Evolutionary conservation across 2,113 vertebrate genomes (phyloP).

Genomic region (Gracilinanus agilis): DNA sequence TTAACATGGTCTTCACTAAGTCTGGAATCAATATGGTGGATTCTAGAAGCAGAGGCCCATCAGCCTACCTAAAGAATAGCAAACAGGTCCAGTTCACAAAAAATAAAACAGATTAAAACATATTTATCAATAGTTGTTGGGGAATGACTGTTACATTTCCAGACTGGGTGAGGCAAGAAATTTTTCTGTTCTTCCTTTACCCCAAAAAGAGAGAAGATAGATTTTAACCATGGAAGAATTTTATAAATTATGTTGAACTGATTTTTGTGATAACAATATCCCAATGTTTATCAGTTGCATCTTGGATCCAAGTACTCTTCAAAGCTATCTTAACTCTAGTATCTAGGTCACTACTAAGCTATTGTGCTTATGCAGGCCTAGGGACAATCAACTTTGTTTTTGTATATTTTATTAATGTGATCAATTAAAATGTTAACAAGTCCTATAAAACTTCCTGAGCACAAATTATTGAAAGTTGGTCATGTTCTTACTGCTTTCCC

Average conservation of each 20-base stretch:
- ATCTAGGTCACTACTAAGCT: neutral
- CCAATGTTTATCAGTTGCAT: neutral
- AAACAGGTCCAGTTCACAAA: neutral
- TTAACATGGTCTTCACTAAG: neutral
- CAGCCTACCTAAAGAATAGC: neutral
- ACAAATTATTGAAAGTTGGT: neutral
- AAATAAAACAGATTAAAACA: neutral
- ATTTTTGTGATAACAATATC: neutral
- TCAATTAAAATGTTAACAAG: conserved; percentile 36
- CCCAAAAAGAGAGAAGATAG: neutral
- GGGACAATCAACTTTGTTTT: neutral
- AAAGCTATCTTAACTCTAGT: neutral
- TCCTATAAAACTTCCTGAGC: neutral
- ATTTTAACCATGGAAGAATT: neutral
- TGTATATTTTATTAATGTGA: neutral
- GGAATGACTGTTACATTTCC: neutral
- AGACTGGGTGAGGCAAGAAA: neutral
- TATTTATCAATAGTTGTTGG: neutral
- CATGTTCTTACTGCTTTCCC: conserved; percentile 8
- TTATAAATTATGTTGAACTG: neutral
- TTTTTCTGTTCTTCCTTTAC: neutral
- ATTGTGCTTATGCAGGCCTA: neutral
- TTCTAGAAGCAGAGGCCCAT: neutral
- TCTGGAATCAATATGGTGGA: neutral
- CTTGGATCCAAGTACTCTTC: neutral